Percentiles rank a stretch among this genome's conserved stretches.
Conservation (phyloP, 2,113 vertebrate genomes). For the Cheirogaleus medius region DNA sequence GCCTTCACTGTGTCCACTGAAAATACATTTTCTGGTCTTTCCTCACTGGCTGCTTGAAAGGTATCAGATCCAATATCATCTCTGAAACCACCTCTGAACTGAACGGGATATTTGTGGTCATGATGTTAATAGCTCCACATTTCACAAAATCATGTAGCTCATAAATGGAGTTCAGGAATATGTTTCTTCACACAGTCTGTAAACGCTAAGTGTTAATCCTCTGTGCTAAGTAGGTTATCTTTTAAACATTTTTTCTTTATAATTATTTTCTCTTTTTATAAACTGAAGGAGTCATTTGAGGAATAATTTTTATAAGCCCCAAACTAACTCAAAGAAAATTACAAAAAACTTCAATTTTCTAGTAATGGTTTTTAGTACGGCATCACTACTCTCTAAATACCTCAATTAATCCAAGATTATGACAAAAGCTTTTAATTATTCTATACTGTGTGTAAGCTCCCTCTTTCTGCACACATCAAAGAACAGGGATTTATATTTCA, state of each 20-base stretch:
- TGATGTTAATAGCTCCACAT: neutral
- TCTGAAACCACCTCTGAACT: neutral
- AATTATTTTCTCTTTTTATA: neutral
- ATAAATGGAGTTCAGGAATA: neutral
- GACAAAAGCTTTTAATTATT: neutral
- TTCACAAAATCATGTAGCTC: neutral
- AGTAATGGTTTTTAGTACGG: neutral
- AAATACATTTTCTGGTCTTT: neutral
- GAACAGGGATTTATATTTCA: neutral
- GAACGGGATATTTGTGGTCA: neutral
- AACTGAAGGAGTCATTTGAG: neutral
- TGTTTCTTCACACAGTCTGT: neutral
- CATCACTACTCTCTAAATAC: neutral
- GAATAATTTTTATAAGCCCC: neutral
- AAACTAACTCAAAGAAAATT: neutral
- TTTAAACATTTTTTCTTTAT: neutral
- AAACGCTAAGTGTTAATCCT: neutral
- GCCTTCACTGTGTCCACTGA: neutral
- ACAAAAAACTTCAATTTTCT: neutral
- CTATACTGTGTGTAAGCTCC: neutral
- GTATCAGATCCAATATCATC: too few relatives aligned
- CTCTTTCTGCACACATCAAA: neutral
- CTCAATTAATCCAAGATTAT: neutral
- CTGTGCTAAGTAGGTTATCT: neutral
- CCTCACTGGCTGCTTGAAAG: neutral